phyloP scores from a whole-genome alignment of 1,140 invertebrate genomes.

The Drosophila gunungcola region DNA sequence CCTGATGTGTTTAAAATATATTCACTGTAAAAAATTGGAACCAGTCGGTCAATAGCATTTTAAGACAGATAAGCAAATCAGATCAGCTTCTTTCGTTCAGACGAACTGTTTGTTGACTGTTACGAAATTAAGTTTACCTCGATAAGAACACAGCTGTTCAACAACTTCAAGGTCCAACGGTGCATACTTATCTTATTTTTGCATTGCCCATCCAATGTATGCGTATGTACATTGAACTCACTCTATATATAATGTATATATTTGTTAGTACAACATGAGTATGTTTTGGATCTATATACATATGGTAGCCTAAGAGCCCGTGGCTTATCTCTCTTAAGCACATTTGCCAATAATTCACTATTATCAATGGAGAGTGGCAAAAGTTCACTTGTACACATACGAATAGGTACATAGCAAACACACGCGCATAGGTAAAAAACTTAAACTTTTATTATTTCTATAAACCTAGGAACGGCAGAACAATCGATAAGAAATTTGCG shows the following conservation, averaged over 20 bases:
- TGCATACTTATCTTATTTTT: slow-evolving; percentile 63
- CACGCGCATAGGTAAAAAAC: slow-evolving; percentile 10
- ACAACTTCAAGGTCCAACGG: slow-evolving; percentile 68
- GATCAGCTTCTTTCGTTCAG: background rate
- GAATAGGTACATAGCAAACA: background rate
- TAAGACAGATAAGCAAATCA: background rate
- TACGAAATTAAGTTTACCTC: slow-evolving; percentile 21
- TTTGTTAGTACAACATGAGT: slow-evolving; percentile 13
- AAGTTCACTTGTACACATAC: slow-evolving; percentile 45
- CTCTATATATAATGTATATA: slow-evolving; percentile 18
- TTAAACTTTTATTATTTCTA: slow-evolving; percentile 24
- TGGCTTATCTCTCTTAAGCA: slow-evolving; percentile 65
- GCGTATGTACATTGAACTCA: background rate
- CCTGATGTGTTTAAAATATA: too few species aligned
- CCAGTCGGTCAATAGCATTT: too few species aligned
- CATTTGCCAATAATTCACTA: slow-evolving; percentile 71
- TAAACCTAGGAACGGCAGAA: slow-evolving; percentile 16
- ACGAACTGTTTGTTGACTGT: slow-evolving; percentile 28
- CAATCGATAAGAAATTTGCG: slow-evolving; percentile 28
- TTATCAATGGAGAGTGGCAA: slow-evolving; percentile 66
- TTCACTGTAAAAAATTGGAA: too few species aligned
- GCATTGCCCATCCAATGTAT: slow-evolving; percentile 38
- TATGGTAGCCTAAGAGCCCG: slow-evolving; percentile 32
- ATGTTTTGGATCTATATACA: slow-evolving; percentile 24
- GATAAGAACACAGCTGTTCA: slow-evolving; percentile 70